phyloP scores from a whole-genome alignment of 2,888 invertebrate species.

The Lasioglossum pauxillum region DNA sequence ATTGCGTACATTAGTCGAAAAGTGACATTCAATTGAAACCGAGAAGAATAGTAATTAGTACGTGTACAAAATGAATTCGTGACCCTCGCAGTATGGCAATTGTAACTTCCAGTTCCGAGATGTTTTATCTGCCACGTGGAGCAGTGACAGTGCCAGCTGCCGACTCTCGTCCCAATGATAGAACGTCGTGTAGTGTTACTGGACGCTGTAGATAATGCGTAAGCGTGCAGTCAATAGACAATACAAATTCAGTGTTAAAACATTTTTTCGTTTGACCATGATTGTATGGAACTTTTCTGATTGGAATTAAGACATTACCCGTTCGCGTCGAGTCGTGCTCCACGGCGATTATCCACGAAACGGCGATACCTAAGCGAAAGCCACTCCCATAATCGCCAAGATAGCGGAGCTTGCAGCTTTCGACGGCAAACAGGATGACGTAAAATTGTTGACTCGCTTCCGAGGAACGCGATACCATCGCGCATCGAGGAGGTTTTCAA shows the following conservation, averaged over 20 bases:
- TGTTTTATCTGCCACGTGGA: background rate
- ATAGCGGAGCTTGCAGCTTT: slow-evolving; percentile 11
- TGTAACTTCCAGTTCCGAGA: background rate
- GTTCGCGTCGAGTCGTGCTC: background rate
- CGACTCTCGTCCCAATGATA: background rate
- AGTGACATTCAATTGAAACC: background rate
- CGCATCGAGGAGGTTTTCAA: background rate
- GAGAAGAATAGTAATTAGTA: background rate
- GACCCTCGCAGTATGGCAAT: background rate
- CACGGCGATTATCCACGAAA: background rate
- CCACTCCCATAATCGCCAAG: slow-evolving; percentile 11
- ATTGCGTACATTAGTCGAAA: background rate
- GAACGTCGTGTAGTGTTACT: background rate
- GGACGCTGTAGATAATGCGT: background rate
- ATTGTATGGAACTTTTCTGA: background rate
- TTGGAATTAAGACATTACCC: background rate
- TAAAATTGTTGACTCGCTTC: slow-evolving; percentile 30
- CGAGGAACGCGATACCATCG: slow-evolving; percentile 13
- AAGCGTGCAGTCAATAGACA: background rate
- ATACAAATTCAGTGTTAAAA: background rate
- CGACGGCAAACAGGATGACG: slow-evolving; percentile 35
- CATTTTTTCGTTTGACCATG: background rate
- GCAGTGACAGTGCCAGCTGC: background rate
- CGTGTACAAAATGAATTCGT: background rate
- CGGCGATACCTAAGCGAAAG: background rate